Percentiles rank a stretch among this genome's conserved stretches.
phyloP scores from a whole-genome alignment of 2,113 vertebrate genomes.

The Plecotus auritus region DNA sequence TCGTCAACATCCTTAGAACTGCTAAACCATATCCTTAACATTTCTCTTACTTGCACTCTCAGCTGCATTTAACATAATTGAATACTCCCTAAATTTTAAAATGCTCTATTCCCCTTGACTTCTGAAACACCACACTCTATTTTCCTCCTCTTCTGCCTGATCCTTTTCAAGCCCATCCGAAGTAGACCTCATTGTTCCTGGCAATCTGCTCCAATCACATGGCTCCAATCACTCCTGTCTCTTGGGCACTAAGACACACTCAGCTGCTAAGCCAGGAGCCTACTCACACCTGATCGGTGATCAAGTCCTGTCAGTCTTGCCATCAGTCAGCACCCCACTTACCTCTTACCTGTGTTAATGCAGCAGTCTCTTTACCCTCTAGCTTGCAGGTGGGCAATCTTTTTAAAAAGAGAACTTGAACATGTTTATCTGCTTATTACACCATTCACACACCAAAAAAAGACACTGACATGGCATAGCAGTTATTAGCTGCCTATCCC shows the following conservation, averaged over 20 bases:
- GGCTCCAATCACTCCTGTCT: background rate
- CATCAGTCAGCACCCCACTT: background rate
- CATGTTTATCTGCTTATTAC: background rate
- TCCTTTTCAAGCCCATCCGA: background rate
- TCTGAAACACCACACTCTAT: background rate
- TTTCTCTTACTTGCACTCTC: background rate
- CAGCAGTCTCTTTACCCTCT: background rate
- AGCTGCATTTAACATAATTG: background rate
- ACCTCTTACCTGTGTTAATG: background rate
- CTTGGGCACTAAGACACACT: background rate
- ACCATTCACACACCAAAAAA: background rate
- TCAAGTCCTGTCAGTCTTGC: background rate
- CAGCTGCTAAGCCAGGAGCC: background rate
- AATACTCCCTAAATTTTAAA: background rate
- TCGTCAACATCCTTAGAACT: background rate
- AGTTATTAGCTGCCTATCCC: background rate
- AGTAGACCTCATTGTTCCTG: background rate
- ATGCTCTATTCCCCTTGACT: background rate
- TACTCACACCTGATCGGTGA: background rate
- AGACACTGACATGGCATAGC: background rate
- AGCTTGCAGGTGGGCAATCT: background rate
- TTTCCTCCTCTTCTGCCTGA: background rate
- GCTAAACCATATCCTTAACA: background rate
- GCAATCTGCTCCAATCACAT: background rate
- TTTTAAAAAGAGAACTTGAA: background rate